Evolutionary conservation across 2,888 invertebrate genomes (phyloP).

Genomic region (Andrena dorsata): DNA sequence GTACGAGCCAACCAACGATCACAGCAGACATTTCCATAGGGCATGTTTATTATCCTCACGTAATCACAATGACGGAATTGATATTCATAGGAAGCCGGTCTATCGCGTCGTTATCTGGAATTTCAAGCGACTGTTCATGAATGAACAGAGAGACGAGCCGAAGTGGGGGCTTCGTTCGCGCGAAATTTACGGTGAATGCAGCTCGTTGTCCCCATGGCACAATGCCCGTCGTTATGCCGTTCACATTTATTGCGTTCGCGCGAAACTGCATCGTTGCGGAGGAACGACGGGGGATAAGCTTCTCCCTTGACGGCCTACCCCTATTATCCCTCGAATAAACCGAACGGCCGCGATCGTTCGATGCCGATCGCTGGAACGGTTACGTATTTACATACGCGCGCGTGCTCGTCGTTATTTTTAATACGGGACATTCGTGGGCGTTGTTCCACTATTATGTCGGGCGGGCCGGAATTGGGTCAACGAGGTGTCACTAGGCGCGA

Average conservation of each 20-base stretch:
- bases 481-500: conserved; percentile 47
- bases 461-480: conserved; percentile 61
- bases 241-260: conserved; percentile 30
- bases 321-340: conserved; percentile 1
- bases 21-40: conserved; percentile 40
- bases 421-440: conserved; percentile 33
- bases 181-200: conserved; percentile 48
- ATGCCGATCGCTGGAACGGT: not conserved
- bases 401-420: conserved; percentile 28
- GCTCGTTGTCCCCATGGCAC: conserved; percentile 55
- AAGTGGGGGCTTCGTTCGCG: conserved; percentile 30
- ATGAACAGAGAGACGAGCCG: conserved; percentile 8
- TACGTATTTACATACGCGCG: not conserved
- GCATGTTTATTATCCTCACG: conserved; percentile 29
- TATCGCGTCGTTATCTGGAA: conserved; percentile 30
- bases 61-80: conserved; percentile 30
- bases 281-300: not conserved
- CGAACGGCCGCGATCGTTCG: not conserved
- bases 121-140: conserved; percentile 27
- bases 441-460: conserved; percentile 38
- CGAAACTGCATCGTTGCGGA: not conserved
- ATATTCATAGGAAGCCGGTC: conserved; percentile 20
- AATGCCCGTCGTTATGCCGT: conserved; percentile 55
- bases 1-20: not conserved
- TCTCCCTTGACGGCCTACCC: not conserved